Base-by-base conservation (phyloP, 2,888 invertebrate species). In the Odontothrips loti region DNA sequence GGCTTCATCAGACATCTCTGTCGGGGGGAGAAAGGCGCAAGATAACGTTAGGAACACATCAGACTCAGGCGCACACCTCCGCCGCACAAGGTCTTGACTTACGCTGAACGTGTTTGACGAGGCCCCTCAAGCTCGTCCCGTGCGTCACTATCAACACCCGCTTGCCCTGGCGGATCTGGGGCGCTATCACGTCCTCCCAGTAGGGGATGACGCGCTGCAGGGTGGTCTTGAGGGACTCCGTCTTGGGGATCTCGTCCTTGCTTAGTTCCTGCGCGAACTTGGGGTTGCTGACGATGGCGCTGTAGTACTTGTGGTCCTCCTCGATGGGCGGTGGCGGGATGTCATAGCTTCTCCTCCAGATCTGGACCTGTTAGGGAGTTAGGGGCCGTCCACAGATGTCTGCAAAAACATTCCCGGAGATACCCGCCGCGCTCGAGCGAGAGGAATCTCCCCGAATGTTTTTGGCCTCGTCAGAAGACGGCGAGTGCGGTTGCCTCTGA, bases 91-190 rank as follows among this genome's bases (percentile, higher is more conserved):
- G n/a, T 27, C 23, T 80, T 80, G n/a, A 87, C 91, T 89, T 88
- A 94, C 94, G 89, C 87, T 96, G 95, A 86, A 96, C 91, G 88
- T 95, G 93, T 87, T 96, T 96, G 0, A 96, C 94, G 84, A 96
- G 93, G 82, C 95, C 95, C 85, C 96, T 89, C 68, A 95, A 90
- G 86, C 95, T 95, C 87, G 96, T 96, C 79, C 96, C 96, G 86
- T 96, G 96, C 43, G 95, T 95, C 48, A 94, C 95, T 85, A 96
- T 93, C 80, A 96, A 90, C 81, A 96, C 92, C 47, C 88, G 91
- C 86, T 94, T 93, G 80, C 95, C 95, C 84, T 91, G 93, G 86
- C 94, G 94, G 83, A 96, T 90, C 89, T 96, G 90, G 82, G 96
- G 92, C 85, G 96, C 91, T 87, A 98, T 92, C 79, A 92, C 90